Conservation (phyloP, 2,113 vertebrate genomes). For the Mesoclemmys tuberculata region DNA sequence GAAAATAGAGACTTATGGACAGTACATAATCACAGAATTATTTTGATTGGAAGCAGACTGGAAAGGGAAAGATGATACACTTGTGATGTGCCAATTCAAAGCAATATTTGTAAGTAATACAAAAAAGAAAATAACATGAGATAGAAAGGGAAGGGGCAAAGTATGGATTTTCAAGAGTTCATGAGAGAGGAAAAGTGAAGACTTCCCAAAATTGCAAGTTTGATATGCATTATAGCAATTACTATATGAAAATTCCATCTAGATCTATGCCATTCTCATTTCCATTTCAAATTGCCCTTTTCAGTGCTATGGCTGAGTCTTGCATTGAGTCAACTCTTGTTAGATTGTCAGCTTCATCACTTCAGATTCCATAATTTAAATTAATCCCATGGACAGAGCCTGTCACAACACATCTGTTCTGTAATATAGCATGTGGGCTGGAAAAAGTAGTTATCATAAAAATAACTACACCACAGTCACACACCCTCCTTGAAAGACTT, state of each 20-base stretch:
- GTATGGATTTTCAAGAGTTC: neutral
- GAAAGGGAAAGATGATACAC: neutral
- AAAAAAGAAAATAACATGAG: neutral
- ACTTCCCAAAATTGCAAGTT: neutral
- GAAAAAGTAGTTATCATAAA: neutral
- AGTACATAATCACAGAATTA: neutral
- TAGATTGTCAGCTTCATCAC: neutral
- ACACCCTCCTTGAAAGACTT: neutral
- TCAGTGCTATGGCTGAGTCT: neutral
- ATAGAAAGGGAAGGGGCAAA: neutral
- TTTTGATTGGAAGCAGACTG: neutral
- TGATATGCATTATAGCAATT: neutral
- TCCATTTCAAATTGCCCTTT: neutral
- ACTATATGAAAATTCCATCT: neutral
- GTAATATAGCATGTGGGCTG: rapidly evolving
- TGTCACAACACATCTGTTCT: neutral
- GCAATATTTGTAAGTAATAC: neutral
- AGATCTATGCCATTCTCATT: neutral
- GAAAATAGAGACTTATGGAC: neutral
- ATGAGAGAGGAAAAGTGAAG: neutral
- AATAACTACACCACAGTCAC: neutral
- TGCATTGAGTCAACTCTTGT: neutral
- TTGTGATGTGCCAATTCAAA: neutral
- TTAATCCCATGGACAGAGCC: neutral
- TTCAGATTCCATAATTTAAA: neutral